A percentile compares a stretch with the other conserved stretches of the same genome.
phyloP scores from a whole-genome alignment of 2,797 vertebrate species.

The Lagocephalus sceleratus region DNA sequence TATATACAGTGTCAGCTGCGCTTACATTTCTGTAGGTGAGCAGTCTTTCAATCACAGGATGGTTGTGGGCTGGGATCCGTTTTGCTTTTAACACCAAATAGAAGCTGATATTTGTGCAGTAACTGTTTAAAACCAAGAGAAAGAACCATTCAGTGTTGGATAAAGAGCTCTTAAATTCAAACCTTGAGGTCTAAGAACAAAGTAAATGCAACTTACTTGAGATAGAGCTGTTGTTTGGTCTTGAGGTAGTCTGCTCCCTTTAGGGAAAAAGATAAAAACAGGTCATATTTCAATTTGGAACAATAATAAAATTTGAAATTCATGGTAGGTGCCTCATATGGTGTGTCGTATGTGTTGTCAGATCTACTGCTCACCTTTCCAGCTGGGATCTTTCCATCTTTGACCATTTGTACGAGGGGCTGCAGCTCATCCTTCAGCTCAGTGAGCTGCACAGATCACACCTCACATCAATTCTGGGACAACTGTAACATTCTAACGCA shows the following conservation, averaged over 20 bases:
- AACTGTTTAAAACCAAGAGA: constrained; percentile 63
- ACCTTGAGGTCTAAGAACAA: not conserved
- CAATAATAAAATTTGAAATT: not conserved
- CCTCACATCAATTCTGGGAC: not conserved
- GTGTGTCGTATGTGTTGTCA: no score
- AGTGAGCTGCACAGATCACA: constrained; percentile 65
- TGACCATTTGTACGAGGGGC: constrained; percentile 84
- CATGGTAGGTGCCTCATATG: not conserved
- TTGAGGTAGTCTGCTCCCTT: constrained; percentile 83
- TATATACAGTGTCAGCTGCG: constrained; percentile 3
- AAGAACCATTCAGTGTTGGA: not conserved
- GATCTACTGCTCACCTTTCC: constrained; percentile 75
- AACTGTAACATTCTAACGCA: not conserved
- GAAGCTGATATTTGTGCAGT: constrained; percentile 96
- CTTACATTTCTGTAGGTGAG: constrained; percentile 87
- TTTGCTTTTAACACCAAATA: constrained; percentile 92
- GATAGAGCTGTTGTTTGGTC: constrained; percentile 91
- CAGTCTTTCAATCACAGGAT: constrained; percentile 91
- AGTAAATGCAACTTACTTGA: constrained; percentile 76
- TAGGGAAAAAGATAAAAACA: constrained; percentile 8
- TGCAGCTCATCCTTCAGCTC: constrained; percentile 88
- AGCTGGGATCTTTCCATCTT: constrained; percentile 76
- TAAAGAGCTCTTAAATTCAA: not conserved
- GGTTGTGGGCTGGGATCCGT: constrained; percentile 83
- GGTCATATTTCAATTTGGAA: not conserved